Conservation (phyloP, 2,888 invertebrate species). For the Eurois occulta region DNA sequence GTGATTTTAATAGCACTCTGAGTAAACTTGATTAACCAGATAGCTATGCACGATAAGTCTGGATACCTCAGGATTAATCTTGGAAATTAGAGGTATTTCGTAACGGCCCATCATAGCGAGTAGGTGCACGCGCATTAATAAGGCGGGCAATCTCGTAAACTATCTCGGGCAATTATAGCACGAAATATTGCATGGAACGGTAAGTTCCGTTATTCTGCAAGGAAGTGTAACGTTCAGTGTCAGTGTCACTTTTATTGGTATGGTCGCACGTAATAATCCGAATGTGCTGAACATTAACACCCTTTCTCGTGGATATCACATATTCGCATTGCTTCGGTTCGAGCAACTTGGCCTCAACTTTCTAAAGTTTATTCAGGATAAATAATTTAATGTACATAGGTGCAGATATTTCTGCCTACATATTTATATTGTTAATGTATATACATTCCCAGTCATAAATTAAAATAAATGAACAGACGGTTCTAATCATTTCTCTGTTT, state of each 20-base stretch:
- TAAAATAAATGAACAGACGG: slow-evolving; percentile 28
- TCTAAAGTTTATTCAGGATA: slow-evolving; percentile 8
- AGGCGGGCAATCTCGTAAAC: slow-evolving; percentile 49
- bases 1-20: slow-evolving; percentile 31
- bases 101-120: slow-evolving; percentile 33
- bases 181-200: slow-evolving; percentile 80
- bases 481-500: slow-evolving; percentile 40
- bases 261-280: slow-evolving; percentile 26
- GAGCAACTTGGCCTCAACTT: not conserved
- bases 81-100: slow-evolving; percentile 38
- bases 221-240: slow-evolving; percentile 73
- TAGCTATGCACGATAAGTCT: slow-evolving; percentile 25
- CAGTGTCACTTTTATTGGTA: slow-evolving; percentile 66
- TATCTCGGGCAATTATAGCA: slow-evolving; percentile 63
- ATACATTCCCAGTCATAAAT: slow-evolving; percentile 16
- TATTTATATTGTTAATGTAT: not conserved
- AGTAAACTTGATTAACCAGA: slow-evolving; percentile 30
- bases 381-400: not conserved
- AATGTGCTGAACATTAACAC: slow-evolving; percentile 40
- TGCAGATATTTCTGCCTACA: not conserved
- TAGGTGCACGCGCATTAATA: slow-evolving; percentile 39
- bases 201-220: slow-evolving; percentile 79
- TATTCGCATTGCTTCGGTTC: not conserved
- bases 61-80: slow-evolving; percentile 33
- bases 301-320: not conserved